Percentiles rank a stretch among this genome's conserved stretches.
phyloP scores from a whole-genome alignment of 2,888 invertebrate genomes.

The Phrixothrix hirtus region DNA sequence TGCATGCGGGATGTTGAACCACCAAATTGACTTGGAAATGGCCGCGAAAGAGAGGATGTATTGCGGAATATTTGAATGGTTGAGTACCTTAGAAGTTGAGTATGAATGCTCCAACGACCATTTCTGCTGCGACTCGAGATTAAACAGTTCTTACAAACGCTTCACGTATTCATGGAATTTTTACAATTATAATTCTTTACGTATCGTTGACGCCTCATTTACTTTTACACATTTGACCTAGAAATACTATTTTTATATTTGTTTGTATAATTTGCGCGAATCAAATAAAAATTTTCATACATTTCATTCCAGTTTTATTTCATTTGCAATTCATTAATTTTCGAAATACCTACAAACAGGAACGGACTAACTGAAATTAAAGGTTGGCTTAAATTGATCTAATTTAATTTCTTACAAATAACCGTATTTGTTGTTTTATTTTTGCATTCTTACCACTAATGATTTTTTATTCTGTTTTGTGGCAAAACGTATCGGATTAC shows the following conservation, averaged over 20 bases:
- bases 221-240: conserved; percentile 11
- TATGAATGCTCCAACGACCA: conserved; percentile 37
- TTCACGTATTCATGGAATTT: conserved; percentile 32
- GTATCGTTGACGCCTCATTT: conserved; percentile 20
- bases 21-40: conserved; percentile 59
- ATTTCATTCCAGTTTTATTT: no score
- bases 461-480: no score
- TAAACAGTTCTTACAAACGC: conserved; percentile 36
- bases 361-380: no score
- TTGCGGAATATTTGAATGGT: conserved; percentile 53
- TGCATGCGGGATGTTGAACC: conserved; percentile 55
- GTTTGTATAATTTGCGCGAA: no score
- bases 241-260: background rate
- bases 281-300: no score
- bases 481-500: no score
- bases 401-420: no score
- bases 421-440: no score
- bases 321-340: no score
- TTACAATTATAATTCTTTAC: conserved; percentile 29
- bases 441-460: no score
- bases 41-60: conserved; percentile 53
- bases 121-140: conserved; percentile 34
- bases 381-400: no score
- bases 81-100: conserved; percentile 48
- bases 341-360: no score